Percentiles rank a stretch among this genome's conserved stretches.
phyloP scores from a whole-genome alignment of 2,888 invertebrate genomes.

The Megastigmus dorsalis region DNA sequence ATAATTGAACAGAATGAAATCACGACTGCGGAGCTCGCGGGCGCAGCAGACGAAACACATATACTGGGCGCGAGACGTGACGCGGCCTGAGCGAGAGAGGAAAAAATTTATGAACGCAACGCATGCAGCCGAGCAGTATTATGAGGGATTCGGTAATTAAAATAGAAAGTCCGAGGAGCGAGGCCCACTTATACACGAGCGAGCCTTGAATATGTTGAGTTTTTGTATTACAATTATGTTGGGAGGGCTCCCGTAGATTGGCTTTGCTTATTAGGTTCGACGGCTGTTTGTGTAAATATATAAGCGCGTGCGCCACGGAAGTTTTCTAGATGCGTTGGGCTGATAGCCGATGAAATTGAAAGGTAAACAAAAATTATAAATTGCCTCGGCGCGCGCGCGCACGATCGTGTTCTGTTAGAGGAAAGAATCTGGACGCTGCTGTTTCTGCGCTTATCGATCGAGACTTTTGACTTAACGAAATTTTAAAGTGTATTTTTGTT shows the following conservation, averaged over 20 bases:
- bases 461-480: not conserved
- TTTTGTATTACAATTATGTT: too few species aligned
- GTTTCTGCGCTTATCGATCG: constrained; percentile 20
- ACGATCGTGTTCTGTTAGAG: not conserved
- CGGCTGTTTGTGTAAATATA: not conserved
- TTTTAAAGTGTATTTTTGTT: constrained; percentile 5
- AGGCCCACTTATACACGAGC: not conserved
- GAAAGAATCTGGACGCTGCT: not conserved
- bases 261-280: constrained; percentile 19
- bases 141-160: constrained; percentile 40
- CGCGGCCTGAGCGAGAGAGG: not conserved
- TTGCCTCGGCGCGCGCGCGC: constrained; percentile 4
- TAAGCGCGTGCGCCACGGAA: not conserved
- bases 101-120: constrained; percentile 33
- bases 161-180: constrained; percentile 23
- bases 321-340: too few species aligned
- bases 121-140: too few species aligned
- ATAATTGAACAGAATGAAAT: constrained; percentile 48
- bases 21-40: not conserved
- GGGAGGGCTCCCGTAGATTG: not conserved
- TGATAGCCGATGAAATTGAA: constrained; percentile 11
- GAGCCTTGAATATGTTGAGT: constrained; percentile 11
- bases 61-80: too few species aligned
- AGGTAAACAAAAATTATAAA: constrained; percentile 27
- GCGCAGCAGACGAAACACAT: too few species aligned